phyloP scores from a whole-genome alignment of 2,797 vertebrate species.

The Acanthurus lineatus region DNA sequence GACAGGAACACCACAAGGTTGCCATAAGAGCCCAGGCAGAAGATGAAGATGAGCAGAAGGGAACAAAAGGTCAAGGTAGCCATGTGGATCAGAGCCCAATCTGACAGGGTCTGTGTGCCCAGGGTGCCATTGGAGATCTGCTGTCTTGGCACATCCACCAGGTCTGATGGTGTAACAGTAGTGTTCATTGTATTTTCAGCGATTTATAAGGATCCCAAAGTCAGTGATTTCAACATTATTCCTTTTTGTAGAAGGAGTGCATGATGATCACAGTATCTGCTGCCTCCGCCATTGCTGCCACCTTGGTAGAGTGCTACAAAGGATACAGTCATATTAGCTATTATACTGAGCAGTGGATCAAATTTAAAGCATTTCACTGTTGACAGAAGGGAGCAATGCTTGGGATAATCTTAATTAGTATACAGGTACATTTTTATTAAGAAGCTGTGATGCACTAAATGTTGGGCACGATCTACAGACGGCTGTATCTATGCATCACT shows the following conservation, averaged over 20 bases:
- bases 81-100: conserved; percentile 88
- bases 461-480: conserved; percentile 29
- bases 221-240: conserved; percentile 63
- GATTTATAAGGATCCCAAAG: conserved; percentile 57
- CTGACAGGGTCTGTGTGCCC: conserved; percentile 61
- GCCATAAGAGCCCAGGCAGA: conserved; percentile 96
- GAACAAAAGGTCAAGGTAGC: conserved; percentile 93
- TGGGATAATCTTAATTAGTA: no score
- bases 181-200: conserved; percentile 89
- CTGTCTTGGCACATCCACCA: conserved; percentile 80
- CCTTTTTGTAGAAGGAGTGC: conserved; percentile 44
- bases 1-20: conserved; percentile 97
- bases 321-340: conserved; percentile 56
- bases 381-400: neutral
- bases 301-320: conserved; percentile 58
- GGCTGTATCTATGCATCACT: conserved; percentile 64
- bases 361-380: neutral
- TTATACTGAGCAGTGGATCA: conserved; percentile 11
- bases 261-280: conserved; percentile 40
- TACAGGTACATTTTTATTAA: conserved; percentile 1
- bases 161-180: conserved; percentile 83
- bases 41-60: conserved; percentile 91
- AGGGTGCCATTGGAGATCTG: conserved; percentile 78
- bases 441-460: conserved; percentile 10
- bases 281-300: conserved; percentile 64